Base-by-base conservation (phyloP, 2,888 invertebrate genomes). In the Gymnocheta viridis region DNA sequence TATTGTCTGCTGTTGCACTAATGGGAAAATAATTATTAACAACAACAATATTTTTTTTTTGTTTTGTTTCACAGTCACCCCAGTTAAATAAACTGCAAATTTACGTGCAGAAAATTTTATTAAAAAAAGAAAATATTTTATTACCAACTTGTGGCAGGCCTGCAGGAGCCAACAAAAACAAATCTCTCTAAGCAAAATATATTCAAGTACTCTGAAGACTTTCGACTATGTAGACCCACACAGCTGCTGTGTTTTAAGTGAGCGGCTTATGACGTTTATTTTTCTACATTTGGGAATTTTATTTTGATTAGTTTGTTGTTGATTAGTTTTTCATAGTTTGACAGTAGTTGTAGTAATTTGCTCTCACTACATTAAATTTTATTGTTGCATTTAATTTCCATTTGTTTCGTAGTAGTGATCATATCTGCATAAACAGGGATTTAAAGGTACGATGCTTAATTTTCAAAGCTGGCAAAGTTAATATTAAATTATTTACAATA, bases 11-110 rank as follows among this genome's bases (percentile, higher is more conserved):
- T 41, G 47, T 69, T 56, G 72, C 62, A 73, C 81, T 84, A 84
- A 84, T 84, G 81, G 73, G 84, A 81, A 84, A 84, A 84, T 84
- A 84, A 84, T 84, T 84, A 81, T 84, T 84, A 51, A 74, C 58
- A 81, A 69, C 77, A 82, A 73, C 64, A 66, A 47, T 10, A 32
- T 29, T 38, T 44, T 14, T 4, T 17, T 35, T 14, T 49, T 60
- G 38, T 70, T 58, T 49, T 60, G 4, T 38, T 44, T 66, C 14
- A 58, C 67, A 77, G 62, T 64, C 77, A 64, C 27, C 56, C 35
- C 29, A 58, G 58, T 47, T 47, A 62, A 81, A 77, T 81, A 69
- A 73, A 81, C 77, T 73, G 69, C 73, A 81, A 69, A 73, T 73
- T 81, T 84, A 73, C 77, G 77, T 78, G 84, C 67, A 81, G 69